phyloP scores from a whole-genome alignment of 2,797 vertebrate species.

The Danio tinwini region DNA sequence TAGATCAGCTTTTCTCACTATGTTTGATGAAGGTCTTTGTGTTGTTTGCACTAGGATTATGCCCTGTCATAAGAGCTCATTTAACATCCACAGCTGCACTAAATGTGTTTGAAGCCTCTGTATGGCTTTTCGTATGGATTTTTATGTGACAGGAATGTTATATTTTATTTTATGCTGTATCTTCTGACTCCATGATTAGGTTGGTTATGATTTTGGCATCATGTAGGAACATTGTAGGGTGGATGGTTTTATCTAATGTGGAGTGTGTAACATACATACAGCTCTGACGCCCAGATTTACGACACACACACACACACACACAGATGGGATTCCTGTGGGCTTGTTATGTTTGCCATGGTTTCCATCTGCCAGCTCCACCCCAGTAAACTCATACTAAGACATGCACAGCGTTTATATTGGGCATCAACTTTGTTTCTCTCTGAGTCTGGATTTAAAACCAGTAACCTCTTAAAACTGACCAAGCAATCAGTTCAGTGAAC shows the following conservation, averaged over 20 bases:
- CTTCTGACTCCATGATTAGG: neutral
- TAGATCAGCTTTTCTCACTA: neutral
- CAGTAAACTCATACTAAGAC: slow-evolving; percentile 36
- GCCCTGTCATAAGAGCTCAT: neutral
- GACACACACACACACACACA: slow-evolving; percentile 21
- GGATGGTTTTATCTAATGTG: neutral
- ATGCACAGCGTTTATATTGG: slow-evolving; percentile 19
- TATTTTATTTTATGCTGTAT: neutral
- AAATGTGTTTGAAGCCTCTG: neutral
- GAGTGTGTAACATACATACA: neutral
- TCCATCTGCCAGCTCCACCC: slow-evolving; percentile 52
- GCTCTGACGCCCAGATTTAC: slow-evolving; percentile 4
- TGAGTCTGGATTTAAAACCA: neutral
- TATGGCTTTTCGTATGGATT: neutral
- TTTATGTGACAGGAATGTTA: neutral
- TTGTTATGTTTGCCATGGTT: slow-evolving; percentile 47
- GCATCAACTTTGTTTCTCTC: slow-evolving; percentile 11
- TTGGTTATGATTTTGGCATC: neutral
- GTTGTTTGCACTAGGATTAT: neutral
- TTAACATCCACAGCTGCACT: neutral
- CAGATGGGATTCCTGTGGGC: slow-evolving; percentile 50
- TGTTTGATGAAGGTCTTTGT: neutral
- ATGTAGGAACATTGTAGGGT: neutral
- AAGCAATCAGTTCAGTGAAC: neutral
- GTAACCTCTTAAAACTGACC: neutral